These are phyloP conservation scores for Struthidea cinerea DNA, from an alignment of 2,113 vertebrate genomes.

Conservation along the genomic window DNA sequence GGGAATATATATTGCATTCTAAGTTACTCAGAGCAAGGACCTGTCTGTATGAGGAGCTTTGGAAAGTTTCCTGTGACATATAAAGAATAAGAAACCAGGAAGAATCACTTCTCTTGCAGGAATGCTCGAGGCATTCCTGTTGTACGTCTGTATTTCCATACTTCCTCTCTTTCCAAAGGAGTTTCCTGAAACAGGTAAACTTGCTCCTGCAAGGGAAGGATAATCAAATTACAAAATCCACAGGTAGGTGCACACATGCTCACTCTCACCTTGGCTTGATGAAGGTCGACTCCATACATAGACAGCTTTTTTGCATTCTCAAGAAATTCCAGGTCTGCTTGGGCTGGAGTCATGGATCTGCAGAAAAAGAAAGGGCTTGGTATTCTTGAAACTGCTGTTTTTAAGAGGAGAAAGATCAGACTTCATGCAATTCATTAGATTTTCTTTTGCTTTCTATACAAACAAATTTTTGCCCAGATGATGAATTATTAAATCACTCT, in stretches of 20 bases:
- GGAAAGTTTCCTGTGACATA: not conserved
- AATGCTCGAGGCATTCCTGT: not conserved
- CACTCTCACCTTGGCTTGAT: conserved; percentile 89
- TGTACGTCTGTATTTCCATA: not conserved
- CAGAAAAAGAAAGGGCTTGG: not conserved
- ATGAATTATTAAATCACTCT: not conserved
- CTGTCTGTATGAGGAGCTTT: not conserved
- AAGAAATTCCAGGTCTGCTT: conserved; percentile 95
- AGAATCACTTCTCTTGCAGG: not conserved
- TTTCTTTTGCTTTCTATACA: not conserved
- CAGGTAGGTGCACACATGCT: not conserved
- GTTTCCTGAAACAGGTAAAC: not conserved
- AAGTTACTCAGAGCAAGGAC: not conserved
- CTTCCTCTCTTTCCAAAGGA: not conserved
- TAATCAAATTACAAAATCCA: not conserved
- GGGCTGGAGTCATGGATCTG: conserved; percentile 95
- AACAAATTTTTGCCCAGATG: not conserved
- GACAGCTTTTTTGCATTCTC: conserved; percentile 98
- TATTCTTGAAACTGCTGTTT: not conserved
- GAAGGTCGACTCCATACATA: conserved; percentile 97
- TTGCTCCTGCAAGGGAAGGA: not conserved
- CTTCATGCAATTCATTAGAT: not conserved
- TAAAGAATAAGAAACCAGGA: not conserved
- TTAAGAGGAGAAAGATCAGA: not conserved
- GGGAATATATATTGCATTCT: not conserved